Percentiles rank a stretch among this genome's conserved stretches.
phyloP scores from a whole-genome alignment of 2,888 invertebrate species.

The Drosophila rubida region DNA sequence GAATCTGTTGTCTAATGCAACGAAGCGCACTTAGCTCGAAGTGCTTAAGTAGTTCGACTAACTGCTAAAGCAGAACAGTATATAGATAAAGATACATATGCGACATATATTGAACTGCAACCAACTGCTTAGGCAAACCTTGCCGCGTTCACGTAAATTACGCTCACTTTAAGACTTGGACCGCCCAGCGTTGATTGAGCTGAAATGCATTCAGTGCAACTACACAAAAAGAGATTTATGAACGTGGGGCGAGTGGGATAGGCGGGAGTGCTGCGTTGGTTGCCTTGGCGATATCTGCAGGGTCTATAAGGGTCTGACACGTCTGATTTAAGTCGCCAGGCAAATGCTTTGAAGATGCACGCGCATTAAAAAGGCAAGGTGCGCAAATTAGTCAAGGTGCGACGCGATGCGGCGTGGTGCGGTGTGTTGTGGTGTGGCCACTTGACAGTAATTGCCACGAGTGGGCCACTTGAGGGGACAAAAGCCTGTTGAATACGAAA shows the following conservation, averaged over 20 bases:
- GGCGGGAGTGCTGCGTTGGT: not conserved
- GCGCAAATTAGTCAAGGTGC: slow-evolving; percentile 54
- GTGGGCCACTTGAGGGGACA: slow-evolving; percentile 46
- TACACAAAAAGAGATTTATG: slow-evolving; percentile 42
- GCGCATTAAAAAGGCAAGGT: slow-evolving; percentile 46
- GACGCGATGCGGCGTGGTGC: not conserved
- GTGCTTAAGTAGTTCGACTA: not conserved
- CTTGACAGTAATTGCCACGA: slow-evolving; percentile 49
- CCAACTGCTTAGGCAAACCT: slow-evolving; percentile 21
- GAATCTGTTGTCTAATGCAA: no score
- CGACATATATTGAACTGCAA: no score
- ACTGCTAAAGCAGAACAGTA: not conserved
- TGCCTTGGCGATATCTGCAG: slow-evolving; percentile 19
- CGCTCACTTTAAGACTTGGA: slow-evolving; percentile 24
- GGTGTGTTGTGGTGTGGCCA: slow-evolving; percentile 7
- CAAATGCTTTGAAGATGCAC: slow-evolving; percentile 64
- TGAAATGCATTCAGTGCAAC: slow-evolving; percentile 34
- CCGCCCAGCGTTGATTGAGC: slow-evolving; percentile 38
- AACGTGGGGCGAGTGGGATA: not conserved
- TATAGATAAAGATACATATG: no score
- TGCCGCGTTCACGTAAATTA: slow-evolving; percentile 39
- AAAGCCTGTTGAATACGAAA: slow-evolving; percentile 24
- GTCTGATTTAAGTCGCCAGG: slow-evolving; percentile 49
- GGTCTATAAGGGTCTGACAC: slow-evolving; percentile 32
- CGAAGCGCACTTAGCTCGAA: no score